Conservation (phyloP, 2,797 vertebrate genomes). For the Pitangus sulphuratus region DNA sequence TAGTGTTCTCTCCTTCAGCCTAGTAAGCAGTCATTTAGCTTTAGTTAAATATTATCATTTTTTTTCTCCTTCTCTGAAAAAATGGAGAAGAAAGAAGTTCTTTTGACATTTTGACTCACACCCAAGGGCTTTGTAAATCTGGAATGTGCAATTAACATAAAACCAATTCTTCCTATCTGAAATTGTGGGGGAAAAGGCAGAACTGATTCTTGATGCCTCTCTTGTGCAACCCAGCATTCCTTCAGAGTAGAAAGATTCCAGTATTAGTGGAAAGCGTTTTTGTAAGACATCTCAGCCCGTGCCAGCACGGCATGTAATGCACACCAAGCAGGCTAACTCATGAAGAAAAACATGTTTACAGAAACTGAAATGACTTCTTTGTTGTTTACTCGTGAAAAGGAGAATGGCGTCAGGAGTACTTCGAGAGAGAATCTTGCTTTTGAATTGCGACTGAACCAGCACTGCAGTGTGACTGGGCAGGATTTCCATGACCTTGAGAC, state of each 20-base stretch:
- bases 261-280: conserved; percentile 61
- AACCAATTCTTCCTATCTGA: conserved; percentile 19
- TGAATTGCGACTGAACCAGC: not conserved
- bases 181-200: not conserved
- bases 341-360: conserved; percentile 72
- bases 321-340: conserved; percentile 49
- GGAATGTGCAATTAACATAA: conserved; percentile 40
- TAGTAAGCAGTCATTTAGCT: not conserved
- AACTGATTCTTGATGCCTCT: conserved; percentile 26
- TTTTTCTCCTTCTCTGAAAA: not conserved
- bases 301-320: conserved; percentile 57
- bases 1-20: not conserved
- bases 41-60: not conserved
- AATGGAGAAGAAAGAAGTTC: not conserved
- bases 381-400: conserved; percentile 49
- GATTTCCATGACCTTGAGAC: not conserved
- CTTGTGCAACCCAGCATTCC: conserved; percentile 53
- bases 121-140: conserved; percentile 4
- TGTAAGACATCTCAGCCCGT: conserved; percentile 23
- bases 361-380: conserved; percentile 58
- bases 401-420: conserved; percentile 46
- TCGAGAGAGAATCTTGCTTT: conserved; percentile 21
- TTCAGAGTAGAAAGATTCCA: conserved; percentile 46
- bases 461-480: not conserved
- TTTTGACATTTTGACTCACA: not conserved